Percentiles rank a stretch among this genome's conserved stretches.
Evolutionary conservation across 2,113 vertebrate genomes (phyloP).

Genomic region (Enhydra lutris): DNA sequence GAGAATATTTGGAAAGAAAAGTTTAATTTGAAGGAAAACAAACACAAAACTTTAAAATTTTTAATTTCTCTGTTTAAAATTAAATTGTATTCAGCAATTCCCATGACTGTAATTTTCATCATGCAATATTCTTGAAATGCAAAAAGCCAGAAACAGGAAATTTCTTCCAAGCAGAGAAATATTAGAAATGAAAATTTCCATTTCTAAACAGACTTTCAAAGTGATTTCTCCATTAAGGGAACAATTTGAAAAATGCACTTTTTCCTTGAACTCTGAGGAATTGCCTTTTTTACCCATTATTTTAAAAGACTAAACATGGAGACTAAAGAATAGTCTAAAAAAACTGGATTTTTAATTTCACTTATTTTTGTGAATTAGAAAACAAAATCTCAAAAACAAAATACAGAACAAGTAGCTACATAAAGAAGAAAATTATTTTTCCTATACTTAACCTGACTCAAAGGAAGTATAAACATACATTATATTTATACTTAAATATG

Average conservation of each 20-base stretch:
- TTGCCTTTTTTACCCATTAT: slow-evolving; percentile 39
- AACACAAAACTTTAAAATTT: slow-evolving; percentile 24
- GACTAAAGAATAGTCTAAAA: neutral
- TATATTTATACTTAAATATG: neutral
- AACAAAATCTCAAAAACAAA: slow-evolving; percentile 15
- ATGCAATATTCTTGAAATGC: slow-evolving; percentile 51
- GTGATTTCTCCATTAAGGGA: slow-evolving; percentile 49
- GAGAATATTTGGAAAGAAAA: slow-evolving; percentile 29
- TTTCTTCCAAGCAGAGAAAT: slow-evolving; percentile 64
- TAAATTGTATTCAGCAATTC: slow-evolving; percentile 22
- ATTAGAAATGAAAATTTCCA: slow-evolving; percentile 66
- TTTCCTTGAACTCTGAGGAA: slow-evolving; percentile 38
- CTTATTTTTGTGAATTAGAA: slow-evolving; percentile 32
- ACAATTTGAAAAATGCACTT: slow-evolving; percentile 52
- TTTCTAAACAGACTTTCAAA: slow-evolving; percentile 64
- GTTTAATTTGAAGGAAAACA: slow-evolving; percentile 47
- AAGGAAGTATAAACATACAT: neutral
- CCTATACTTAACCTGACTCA: neutral
- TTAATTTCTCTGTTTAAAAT: slow-evolving; percentile 54
- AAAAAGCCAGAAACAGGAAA: slow-evolving; percentile 33
- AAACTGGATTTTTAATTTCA: neutral
- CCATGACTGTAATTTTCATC: slow-evolving; percentile 63
- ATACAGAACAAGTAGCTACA: slow-evolving; percentile 1
- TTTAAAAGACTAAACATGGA: slow-evolving; percentile 30
- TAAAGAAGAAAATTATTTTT: neutral